Base-by-base conservation (phyloP, 2,888 invertebrate genomes). In the Zeuzera pyrina region DNA sequence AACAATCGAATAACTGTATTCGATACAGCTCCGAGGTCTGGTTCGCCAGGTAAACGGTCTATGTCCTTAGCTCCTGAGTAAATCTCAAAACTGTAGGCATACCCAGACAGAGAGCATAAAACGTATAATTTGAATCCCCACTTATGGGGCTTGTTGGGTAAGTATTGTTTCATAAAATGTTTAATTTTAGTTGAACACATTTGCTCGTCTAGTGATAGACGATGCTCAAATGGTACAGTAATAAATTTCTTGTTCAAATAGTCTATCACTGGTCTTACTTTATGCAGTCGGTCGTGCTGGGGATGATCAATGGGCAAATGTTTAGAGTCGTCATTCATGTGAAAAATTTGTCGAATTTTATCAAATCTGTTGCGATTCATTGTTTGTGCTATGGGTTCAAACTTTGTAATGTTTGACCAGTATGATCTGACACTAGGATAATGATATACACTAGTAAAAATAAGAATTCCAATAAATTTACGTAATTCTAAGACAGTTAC, bases 221-320 rank as follows among this genome's bases (percentile, higher is more conserved):
- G 34, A 19, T 39, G 36, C 26, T 39, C 39, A 23, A 38, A 33
- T 23, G 38, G 38, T 29, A 35, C 23, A 25, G 33, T 30, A 29
- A 29, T 15, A 42, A 37, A 42, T 33, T 24, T 7, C 24, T 32
- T 25, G 33, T 45, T 42, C 37, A 50, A 36, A 34, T 50, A 30
- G 33, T 45, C 49, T 44, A 45, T 42, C 30, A 57, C 39, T 37
- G 52, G 48, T 44, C 53, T 45, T 43, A 52, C 38, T 46, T 53
- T 51, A 43, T 48, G 46, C 33, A 51, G 42, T 42, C 46, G 36
- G 43, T 51, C 45, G 39, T 53, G 45, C 12, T 45, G 12, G 32
- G 42, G 40, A 30, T 49, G 42, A 39, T 39, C 44, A 41, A 35
- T 35, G 34, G 44, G 41, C 36, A 42, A 39, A 38, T 48, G 46